These are phyloP conservation scores for Puffinus mauretanicus DNA, from an alignment of 2,113 vertebrate species.

Conservation along the genomic window DNA sequence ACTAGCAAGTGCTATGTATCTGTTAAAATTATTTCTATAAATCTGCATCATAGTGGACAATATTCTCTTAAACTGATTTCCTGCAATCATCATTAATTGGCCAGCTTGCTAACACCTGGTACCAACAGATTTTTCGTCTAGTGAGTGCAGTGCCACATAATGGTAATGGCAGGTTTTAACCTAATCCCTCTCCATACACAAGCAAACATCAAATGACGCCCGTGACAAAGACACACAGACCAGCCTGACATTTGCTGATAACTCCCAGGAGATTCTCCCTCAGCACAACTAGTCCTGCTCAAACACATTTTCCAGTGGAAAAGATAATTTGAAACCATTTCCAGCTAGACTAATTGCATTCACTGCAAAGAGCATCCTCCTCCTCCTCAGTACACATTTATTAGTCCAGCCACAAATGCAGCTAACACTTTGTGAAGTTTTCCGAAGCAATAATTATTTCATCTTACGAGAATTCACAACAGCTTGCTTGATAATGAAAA, in stretches of 20 bases:
- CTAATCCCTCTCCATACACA: background rate
- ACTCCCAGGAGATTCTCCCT: background rate
- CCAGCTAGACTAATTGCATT: background rate
- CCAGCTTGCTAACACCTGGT: slow-evolving; percentile 1
- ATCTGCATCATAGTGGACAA: background rate
- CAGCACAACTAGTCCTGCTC: background rate
- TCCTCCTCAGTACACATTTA: background rate
- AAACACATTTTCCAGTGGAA: slow-evolving; percentile 29
- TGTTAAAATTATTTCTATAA: slow-evolving; percentile 11
- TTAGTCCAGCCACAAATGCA: background rate
- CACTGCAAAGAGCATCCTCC: slow-evolving; percentile 1
- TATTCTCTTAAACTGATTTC: slow-evolving; percentile 5
- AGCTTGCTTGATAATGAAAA: slow-evolving; percentile 22
- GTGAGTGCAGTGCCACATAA: background rate
- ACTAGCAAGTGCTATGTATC: background rate
- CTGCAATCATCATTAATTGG: background rate
- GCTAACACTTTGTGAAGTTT: background rate
- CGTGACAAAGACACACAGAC: background rate
- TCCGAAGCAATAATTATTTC: slow-evolving; percentile 21
- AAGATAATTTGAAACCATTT: slow-evolving; percentile 36
- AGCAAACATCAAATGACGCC: background rate
- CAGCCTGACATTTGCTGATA: slow-evolving; percentile 30
- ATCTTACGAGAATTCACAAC: background rate
- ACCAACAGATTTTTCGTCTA: background rate
- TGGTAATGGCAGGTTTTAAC: background rate